These are phyloP conservation scores for Ascaphus truei DNA, from an alignment of 2,113 vertebrate species.

Conservation along the genomic window DNA sequence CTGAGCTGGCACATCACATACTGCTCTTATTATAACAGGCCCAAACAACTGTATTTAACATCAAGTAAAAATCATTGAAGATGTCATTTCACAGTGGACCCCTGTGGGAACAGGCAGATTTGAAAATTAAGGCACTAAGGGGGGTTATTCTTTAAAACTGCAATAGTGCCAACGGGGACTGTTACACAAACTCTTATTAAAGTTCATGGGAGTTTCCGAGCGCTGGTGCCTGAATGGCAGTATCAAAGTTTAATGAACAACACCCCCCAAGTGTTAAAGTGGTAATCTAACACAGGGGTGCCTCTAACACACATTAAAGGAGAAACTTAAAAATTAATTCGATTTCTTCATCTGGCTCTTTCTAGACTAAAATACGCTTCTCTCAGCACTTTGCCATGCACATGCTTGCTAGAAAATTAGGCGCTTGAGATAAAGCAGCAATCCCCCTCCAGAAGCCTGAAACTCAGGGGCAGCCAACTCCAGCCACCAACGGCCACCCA, in stretches of 20 bases:
- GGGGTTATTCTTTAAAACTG: too few relatives aligned
- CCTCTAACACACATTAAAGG: conserved; percentile 6
- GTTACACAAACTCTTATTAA: too few relatives aligned
- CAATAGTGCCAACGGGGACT: too few relatives aligned
- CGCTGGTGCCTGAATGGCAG: too few relatives aligned
- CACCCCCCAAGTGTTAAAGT: too few relatives aligned
- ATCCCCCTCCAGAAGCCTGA: too few relatives aligned
- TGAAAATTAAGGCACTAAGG: conserved; percentile 2
- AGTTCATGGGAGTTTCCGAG: too few relatives aligned
- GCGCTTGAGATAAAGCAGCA: neutral
- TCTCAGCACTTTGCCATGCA: conserved; percentile 13
- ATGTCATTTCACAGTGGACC: neutral
- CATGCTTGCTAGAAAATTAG: neutral
- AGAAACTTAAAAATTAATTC: too few relatives aligned
- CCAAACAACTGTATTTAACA: conserved; percentile 2
- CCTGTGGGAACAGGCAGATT: neutral
- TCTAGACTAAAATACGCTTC: neutral
- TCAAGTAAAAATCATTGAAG: neutral
- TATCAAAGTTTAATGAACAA: too few relatives aligned
- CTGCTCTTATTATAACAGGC: neutral
- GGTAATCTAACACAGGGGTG: too few relatives aligned
- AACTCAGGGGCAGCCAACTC: too few relatives aligned
- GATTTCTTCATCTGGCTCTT: conserved; percentile 1
- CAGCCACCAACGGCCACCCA: too few relatives aligned
- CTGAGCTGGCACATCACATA: neutral